Conservation (phyloP, 2,113 vertebrate species). For the Rissa tridactyla region DNA sequence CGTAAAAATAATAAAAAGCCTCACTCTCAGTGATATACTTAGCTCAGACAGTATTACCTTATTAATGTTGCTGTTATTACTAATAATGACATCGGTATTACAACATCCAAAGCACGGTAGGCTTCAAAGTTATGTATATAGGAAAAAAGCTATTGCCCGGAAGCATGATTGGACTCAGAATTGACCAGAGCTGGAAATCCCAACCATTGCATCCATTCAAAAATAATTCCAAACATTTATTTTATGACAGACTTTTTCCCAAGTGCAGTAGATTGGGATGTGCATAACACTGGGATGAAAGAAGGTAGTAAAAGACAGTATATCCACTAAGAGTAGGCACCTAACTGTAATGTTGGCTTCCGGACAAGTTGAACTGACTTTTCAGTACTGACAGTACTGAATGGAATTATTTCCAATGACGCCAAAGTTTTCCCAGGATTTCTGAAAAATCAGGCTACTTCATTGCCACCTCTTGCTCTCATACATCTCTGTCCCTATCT, state of each 20-base stretch:
- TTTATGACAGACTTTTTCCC: not conserved
- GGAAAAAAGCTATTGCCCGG: not conserved
- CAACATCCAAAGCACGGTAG: not conserved
- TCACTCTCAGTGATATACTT: constrained; percentile 31
- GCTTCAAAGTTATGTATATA: not conserved
- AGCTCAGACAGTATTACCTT: not conserved
- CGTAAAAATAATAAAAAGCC: constrained; percentile 46
- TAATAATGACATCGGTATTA: not conserved
- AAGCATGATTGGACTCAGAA: not conserved
- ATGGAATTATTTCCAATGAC: not conserved
- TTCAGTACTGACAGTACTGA: not conserved
- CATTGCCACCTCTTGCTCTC: not conserved
- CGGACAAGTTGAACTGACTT: not conserved
- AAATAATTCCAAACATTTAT: constrained; percentile 16
- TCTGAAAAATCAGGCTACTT: not conserved
- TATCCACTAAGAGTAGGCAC: not conserved
- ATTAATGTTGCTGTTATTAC: not conserved
- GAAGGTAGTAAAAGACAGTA: not conserved
- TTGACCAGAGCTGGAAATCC: not conserved
- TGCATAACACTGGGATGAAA: not conserved
- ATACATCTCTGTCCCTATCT: not conserved
- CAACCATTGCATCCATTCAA: not conserved
- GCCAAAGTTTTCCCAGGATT: not conserved
- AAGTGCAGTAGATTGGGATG: not conserved
- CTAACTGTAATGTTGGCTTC: not conserved